phyloP scores from a whole-genome alignment of 2,888 invertebrate genomes.

The Autographa pulchrina region DNA sequence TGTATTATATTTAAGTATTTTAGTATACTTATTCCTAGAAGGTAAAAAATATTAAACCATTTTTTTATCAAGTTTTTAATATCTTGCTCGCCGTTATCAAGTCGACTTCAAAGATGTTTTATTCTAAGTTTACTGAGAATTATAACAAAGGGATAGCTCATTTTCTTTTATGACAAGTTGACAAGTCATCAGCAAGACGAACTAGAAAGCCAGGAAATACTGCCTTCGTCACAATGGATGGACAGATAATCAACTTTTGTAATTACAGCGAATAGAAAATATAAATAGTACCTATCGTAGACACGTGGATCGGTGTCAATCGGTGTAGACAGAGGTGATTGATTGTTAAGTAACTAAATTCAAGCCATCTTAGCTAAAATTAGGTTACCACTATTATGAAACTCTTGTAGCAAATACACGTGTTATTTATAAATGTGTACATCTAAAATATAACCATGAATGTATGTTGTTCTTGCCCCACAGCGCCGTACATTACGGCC shows the following conservation, averaged over 20 bases:
- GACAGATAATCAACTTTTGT: neutral
- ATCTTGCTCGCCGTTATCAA: neutral
- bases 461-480: neutral
- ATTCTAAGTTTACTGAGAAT: neutral
- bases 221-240: neutral
- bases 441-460: neutral
- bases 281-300: no score
- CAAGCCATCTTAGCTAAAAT: neutral
- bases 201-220: conserved; percentile 1
- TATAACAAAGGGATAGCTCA: neutral
- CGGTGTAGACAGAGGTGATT: neutral
- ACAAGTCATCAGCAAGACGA: neutral
- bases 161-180: conserved; percentile 2
- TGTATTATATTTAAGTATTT: no score
- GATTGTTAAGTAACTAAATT: neutral
- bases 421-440: neutral
- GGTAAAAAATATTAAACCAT: neutral
- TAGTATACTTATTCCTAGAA: no score
- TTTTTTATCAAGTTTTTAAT: neutral
- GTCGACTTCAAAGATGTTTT: neutral
- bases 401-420: neutral
- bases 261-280: neutral
- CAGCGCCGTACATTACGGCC: neutral
- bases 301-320: neutral
- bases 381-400: neutral